These are phyloP conservation scores for Catharus minimus DNA, from an alignment of 2,113 vertebrate species.

Conservation along the genomic window DNA sequence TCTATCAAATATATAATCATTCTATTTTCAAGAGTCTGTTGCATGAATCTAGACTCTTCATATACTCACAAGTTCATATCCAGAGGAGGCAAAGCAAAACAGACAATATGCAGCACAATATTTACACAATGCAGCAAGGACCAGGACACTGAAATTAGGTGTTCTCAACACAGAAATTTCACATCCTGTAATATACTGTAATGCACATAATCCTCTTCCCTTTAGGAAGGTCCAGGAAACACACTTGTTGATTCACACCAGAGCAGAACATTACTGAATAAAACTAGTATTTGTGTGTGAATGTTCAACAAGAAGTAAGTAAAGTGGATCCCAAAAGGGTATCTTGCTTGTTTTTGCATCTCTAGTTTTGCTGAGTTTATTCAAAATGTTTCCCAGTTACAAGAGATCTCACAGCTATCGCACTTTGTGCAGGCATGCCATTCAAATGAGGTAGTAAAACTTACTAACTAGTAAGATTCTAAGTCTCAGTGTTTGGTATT, in stretches of 20 bases:
- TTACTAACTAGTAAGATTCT: not conserved
- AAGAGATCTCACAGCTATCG: not conserved
- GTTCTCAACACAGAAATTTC: not conserved
- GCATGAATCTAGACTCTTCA: not conserved
- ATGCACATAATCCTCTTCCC: not conserved
- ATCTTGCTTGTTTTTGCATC: constrained; percentile 7
- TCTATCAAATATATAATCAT: not conserved
- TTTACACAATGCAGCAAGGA: not conserved
- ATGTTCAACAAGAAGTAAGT: not conserved
- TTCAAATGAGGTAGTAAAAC: constrained; percentile 38
- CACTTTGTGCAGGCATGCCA: not conserved
- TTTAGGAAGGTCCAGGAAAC: not conserved
- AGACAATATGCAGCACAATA: not conserved
- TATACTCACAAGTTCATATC: not conserved
- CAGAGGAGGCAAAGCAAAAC: not conserved
- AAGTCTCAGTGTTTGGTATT: constrained; percentile 3
- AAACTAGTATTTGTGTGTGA: not conserved
- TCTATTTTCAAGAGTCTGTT: not conserved
- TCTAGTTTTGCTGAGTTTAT: not conserved
- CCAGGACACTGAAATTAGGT: not conserved
- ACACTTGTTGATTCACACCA: constrained; percentile 6
- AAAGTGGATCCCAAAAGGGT: not conserved
- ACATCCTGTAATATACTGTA: not conserved
- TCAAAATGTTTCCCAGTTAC: not conserved
- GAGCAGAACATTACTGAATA: not conserved